These are phyloP conservation scores for Terebella lapidaria DNA, from an alignment of 2,888 invertebrate genomes.

Conservation along the genomic window DNA sequence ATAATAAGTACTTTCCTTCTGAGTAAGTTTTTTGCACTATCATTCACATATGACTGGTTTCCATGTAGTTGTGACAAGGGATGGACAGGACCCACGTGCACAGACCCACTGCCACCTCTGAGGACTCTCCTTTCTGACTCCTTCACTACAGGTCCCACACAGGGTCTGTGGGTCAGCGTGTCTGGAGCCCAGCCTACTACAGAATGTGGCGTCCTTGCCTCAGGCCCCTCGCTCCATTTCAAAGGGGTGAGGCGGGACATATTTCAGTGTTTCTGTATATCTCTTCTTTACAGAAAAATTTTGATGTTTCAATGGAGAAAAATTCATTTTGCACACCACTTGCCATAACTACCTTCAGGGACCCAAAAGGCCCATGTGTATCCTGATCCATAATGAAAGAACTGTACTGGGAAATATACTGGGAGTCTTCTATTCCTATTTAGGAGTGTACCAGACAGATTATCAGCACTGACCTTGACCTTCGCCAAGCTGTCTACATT, in stretches of 20 bases:
- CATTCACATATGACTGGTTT: no score
- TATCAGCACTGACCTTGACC: constrained; percentile 46
- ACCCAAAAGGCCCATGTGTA: no score
- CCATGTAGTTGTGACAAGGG: constrained; percentile 45
- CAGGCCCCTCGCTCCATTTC: constrained; percentile 52
- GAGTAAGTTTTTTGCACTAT: no score
- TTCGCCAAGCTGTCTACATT: constrained; percentile 43
- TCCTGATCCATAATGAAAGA: no score
- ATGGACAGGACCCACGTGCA: constrained; percentile 47
- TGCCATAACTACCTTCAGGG: no score
- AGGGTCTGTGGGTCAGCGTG: constrained; percentile 37
- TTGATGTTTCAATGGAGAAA: no score
- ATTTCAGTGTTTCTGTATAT: neutral
- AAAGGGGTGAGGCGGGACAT: constrained; percentile 39
- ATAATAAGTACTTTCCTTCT: no score
- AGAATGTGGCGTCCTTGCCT: constrained; percentile 44
- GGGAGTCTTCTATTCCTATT: constrained; percentile 4
- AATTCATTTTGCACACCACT: no score
- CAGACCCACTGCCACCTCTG: constrained; percentile 30
- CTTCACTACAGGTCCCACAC: constrained; percentile 28
- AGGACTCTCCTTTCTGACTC: constrained; percentile 42
- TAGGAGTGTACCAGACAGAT: constrained; percentile 50
- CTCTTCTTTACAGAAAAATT: no score
- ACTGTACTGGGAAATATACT: no score
- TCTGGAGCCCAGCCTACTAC: constrained; percentile 42